These are phyloP conservation scores for Gopherus evgoodei DNA, from an alignment of 2,113 vertebrate species.

Conservation along the genomic window DNA sequence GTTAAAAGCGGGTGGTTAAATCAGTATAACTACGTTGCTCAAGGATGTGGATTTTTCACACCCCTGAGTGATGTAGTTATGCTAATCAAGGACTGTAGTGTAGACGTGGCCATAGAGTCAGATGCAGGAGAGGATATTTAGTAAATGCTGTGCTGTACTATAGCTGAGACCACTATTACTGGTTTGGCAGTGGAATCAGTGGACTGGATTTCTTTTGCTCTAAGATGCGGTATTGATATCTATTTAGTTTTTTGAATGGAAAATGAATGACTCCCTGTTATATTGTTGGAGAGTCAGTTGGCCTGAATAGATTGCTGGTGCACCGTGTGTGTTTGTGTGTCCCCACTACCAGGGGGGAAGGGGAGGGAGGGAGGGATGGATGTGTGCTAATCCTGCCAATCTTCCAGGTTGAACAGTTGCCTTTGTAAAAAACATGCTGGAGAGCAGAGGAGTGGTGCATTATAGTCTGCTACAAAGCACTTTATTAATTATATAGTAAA, in stretches of 20 bases:
- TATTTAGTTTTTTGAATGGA: background rate
- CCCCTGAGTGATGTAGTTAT: background rate
- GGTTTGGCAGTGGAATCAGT: background rate
- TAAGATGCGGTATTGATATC: background rate
- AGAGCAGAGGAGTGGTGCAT: background rate
- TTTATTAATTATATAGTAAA: background rate
- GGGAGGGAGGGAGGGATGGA: background rate
- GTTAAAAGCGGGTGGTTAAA: background rate
- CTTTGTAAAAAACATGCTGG: accelerated
- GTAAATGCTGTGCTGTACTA: background rate
- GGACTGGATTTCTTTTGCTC: background rate
- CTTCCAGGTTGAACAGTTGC: background rate
- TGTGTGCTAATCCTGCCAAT: background rate
- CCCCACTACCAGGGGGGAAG: accelerated
- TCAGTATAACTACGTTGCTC: background rate
- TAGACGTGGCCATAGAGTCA: background rate
- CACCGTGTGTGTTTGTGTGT: accelerated
- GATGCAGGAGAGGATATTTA: background rate
- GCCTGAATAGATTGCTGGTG: background rate
- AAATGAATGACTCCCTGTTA: background rate
- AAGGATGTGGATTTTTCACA: background rate
- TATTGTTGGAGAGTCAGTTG: accelerated
- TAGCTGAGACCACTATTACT: background rate
- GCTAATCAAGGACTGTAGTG: background rate
- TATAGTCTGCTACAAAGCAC: background rate